phyloP scores from a whole-genome alignment of 2,113 vertebrate genomes.

The Elephantulus edwardii region DNA sequence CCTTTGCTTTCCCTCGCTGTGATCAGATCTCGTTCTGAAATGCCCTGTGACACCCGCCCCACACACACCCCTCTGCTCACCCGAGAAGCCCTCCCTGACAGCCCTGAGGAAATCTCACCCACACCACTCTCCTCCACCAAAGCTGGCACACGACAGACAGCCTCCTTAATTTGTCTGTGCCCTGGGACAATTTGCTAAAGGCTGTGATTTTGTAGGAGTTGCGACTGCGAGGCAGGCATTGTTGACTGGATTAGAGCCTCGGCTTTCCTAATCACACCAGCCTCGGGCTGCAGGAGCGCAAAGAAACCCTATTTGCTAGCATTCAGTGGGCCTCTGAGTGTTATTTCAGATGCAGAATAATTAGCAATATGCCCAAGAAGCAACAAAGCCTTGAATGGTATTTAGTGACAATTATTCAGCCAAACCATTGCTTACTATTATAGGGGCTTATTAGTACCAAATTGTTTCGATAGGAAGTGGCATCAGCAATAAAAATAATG shows the following conservation, averaged over 20 bases:
- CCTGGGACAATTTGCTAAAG: constrained; percentile 40
- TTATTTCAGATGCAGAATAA: constrained; percentile 87
- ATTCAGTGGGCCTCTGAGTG: constrained; percentile 83
- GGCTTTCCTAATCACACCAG: constrained; percentile 79
- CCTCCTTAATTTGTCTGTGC: constrained; percentile 56
- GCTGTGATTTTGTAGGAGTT: constrained; percentile 71
- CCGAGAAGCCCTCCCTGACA: constrained; percentile 20
- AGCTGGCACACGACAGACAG: background rate
- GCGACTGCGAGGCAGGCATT: constrained; percentile 69
- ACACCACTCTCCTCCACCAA: background rate
- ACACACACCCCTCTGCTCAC: background rate
- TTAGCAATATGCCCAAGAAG: constrained; percentile 86
- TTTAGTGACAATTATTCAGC: constrained; percentile 89
- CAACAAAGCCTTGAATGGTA: constrained; percentile 86
- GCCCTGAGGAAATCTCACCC: constrained; percentile 26
- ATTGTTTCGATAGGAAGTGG: constrained; percentile 88
- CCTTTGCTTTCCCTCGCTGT: background rate
- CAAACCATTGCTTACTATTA: constrained; percentile 86
- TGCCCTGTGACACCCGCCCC: too few species aligned
- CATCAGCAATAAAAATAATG: constrained; percentile 86
- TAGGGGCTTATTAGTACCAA: constrained; percentile 88
- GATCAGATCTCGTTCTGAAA: background rate
- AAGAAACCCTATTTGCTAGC: constrained; percentile 82
- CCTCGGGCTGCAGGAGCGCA: constrained; percentile 72
- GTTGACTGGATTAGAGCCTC: constrained; percentile 79